Conservation (phyloP, 2,113 vertebrate species). For the Python bivittatus region DNA sequence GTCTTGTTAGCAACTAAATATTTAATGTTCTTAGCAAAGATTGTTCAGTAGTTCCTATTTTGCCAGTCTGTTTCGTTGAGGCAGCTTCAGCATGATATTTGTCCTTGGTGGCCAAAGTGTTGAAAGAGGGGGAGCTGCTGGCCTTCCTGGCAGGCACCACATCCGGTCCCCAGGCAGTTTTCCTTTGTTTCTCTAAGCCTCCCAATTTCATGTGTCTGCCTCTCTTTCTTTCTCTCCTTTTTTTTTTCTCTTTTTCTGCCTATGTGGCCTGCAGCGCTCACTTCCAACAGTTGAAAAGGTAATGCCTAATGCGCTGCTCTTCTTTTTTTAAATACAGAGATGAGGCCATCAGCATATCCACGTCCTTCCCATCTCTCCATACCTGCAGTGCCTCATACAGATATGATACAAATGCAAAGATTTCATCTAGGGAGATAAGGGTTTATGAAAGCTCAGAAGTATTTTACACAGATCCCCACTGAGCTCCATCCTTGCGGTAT, state of each 20-base stretch:
- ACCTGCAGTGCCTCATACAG: neutral
- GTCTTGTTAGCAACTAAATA: neutral
- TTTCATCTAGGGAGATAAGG: neutral
- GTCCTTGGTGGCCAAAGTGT: neutral
- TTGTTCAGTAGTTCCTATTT: neutral
- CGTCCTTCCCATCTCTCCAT: neutral
- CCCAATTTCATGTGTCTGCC: conserved; percentile 38
- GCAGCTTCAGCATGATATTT: neutral
- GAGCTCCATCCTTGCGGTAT: neutral
- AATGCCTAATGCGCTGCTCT: conserved; percentile 26
- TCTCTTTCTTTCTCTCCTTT: conserved; percentile 40
- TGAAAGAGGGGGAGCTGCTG: neutral
- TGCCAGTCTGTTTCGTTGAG: neutral
- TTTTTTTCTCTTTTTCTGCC: neutral
- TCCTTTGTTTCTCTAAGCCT: neutral
- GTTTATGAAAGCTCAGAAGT: neutral
- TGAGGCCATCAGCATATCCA: neutral
- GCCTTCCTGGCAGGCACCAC: neutral
- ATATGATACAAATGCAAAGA: neutral
- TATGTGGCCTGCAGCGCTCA: conserved; percentile 49
- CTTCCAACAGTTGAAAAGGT: conserved; percentile 58
- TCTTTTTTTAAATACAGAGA: neutral
- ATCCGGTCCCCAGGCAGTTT: neutral
- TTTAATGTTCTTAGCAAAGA: neutral
- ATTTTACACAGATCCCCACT: neutral